phyloP scores from a whole-genome alignment of 2,113 vertebrate genomes.

The Eretmochelys imbricata region DNA sequence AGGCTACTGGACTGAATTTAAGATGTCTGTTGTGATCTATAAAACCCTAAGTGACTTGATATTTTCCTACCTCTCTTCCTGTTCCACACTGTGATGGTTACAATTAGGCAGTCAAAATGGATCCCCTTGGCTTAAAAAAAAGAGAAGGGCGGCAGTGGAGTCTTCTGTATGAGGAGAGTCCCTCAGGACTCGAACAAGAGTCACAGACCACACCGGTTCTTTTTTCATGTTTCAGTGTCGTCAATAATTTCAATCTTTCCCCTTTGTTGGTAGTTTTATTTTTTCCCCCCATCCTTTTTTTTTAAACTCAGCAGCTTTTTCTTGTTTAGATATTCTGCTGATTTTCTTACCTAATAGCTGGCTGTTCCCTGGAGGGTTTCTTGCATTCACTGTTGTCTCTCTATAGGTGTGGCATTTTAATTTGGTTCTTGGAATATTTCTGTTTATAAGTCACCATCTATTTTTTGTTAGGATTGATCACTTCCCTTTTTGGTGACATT shows the following conservation, averaged over 20 bases:
- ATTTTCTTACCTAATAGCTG: conserved; percentile 18
- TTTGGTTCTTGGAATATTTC: conserved; percentile 1
- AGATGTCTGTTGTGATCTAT: neutral
- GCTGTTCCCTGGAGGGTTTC: neutral
- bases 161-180: neutral
- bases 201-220: neutral
- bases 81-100: neutral
- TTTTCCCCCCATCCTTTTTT: neutral
- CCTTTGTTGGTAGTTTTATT: conserved; percentile 3
- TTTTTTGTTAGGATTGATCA: neutral
- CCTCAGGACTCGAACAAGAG: neutral
- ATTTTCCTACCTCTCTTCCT: neutral
- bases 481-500: neutral
- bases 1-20: neutral
- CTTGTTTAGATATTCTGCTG: conserved; percentile 36
- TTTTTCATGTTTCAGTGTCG: neutral
- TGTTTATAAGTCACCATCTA: neutral
- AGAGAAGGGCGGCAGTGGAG: neutral
- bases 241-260: conserved; percentile 8
- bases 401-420: neutral
- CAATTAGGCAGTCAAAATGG: neutral
- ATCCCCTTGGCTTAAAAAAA: neutral
- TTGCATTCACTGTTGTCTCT: neutral
- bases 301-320: neutral
- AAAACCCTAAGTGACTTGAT: neutral